A percentile compares a stretch with the other conserved stretches of the same genome.
Evolutionary conservation across 1,140 invertebrate species (phyloP).

Genomic region (Habropoda laboriosa): DNA sequence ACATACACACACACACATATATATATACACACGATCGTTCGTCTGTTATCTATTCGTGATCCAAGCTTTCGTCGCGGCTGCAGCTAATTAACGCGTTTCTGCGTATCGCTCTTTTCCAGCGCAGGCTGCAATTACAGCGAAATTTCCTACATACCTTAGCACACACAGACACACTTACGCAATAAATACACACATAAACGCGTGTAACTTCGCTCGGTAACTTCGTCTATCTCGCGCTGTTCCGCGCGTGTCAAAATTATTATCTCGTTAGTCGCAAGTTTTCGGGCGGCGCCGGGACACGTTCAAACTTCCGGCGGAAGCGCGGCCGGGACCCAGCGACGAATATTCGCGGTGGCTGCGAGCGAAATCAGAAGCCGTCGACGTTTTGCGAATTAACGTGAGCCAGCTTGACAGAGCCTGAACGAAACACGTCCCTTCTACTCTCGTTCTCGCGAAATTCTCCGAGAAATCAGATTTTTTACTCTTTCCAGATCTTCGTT

Average conservation of each 20-base stretch:
- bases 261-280: slow-evolving; percentile 43
- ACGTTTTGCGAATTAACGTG: slow-evolving; percentile 31
- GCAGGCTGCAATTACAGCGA: neutral
- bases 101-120: neutral
- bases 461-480: neutral
- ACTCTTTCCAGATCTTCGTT: too few species aligned
- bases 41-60: neutral
- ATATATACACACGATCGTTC: too few species aligned
- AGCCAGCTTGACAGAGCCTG: neutral
- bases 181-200: neutral
- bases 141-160: neutral
- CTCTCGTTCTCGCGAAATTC: too few species aligned
- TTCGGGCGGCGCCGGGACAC: slow-evolving; percentile 12
- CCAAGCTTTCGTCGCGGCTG: neutral
- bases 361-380: slow-evolving; percentile 17
- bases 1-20: too few species aligned
- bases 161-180: fast-evolving
- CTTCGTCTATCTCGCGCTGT: slow-evolving; percentile 24
- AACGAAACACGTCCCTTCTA: neutral
- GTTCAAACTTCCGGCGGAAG: slow-evolving; percentile 34
- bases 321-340: slow-evolving; percentile 12
- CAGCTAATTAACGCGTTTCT: slow-evolving; percentile 10
- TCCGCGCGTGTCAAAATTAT: slow-evolving; percentile 42
- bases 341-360: slow-evolving; percentile 1
- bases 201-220: slow-evolving; percentile 11